Evolutionary conservation across 2,113 vertebrate genomes (phyloP).

Genomic region (Epinephelus cyanopodus): DNA sequence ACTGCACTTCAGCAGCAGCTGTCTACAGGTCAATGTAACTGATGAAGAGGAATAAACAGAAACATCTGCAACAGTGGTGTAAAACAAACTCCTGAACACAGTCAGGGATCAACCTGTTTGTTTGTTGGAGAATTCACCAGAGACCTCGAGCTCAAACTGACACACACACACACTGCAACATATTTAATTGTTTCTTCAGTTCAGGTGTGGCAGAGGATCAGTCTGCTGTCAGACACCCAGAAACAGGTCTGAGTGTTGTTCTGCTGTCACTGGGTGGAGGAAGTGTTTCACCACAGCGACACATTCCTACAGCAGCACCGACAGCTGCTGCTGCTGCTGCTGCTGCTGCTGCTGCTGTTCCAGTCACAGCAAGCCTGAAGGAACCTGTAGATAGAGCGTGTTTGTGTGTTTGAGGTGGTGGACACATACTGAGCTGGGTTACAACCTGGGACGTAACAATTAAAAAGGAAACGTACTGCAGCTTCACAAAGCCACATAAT

Average conservation of each 20-base stretch:
- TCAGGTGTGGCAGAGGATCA: constrained; percentile 3
- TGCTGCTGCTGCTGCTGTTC: too few species aligned
- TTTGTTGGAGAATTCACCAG: accelerated
- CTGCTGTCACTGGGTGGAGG: neutral
- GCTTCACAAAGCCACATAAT: too few species aligned
- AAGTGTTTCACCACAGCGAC: neutral
- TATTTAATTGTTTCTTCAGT: neutral
- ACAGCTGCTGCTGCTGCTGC: too few species aligned
- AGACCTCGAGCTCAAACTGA: neutral
- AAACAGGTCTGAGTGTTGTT: neutral
- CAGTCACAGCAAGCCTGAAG: neutral
- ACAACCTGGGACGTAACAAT: neutral
- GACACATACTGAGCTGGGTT: neutral
- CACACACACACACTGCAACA: accelerated
- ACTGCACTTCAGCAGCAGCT: neutral
- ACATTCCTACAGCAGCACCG: neutral
- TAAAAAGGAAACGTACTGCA: too few species aligned
- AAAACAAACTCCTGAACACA: neutral
- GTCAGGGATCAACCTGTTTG: neutral
- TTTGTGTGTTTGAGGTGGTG: neutral
- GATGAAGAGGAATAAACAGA: neutral
- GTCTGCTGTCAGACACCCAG: neutral
- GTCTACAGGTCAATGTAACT: neutral
- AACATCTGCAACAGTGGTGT: neutral
- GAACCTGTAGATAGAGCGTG: neutral